Evolutionary conservation across 2,797 vertebrate species (phyloP).

Genomic region (Otolemur crassicaudatus): DNA sequence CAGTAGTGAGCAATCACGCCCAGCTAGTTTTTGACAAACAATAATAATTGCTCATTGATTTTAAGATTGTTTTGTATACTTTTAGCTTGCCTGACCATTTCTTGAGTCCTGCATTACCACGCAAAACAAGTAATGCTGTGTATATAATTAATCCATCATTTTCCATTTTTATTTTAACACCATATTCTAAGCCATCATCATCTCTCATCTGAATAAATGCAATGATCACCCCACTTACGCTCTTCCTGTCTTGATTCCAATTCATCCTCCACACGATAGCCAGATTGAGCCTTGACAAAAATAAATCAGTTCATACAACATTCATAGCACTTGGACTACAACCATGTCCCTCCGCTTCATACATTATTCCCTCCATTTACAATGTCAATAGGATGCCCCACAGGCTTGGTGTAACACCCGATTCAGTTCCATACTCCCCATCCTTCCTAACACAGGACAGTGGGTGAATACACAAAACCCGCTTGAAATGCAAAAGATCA

Average conservation of each 20-base stretch:
- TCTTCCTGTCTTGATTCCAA: not conserved
- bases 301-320: not conserved
- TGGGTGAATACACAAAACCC: accelerated
- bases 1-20: not conserved
- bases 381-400: not conserved
- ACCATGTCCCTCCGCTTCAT: not conserved
- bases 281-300: not conserved
- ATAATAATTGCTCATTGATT: not conserved
- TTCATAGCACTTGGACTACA: not conserved
- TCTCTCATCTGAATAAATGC: not conserved
- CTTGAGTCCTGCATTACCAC: not conserved
- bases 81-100: not conserved
- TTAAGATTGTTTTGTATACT: not conserved
- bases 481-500: not conserved
- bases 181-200: not conserved
- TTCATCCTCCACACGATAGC: not conserved
- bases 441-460: not conserved
- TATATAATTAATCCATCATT: not conserved
- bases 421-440: not conserved
- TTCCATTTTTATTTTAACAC: not conserved
- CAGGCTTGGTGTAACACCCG: not conserved
- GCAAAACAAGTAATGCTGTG: not conserved
- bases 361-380: not conserved
- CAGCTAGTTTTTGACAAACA: not conserved
- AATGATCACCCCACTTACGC: not conserved